phyloP scores from a whole-genome alignment of 2,888 invertebrate genomes.

The Pyralis farinalis region DNA sequence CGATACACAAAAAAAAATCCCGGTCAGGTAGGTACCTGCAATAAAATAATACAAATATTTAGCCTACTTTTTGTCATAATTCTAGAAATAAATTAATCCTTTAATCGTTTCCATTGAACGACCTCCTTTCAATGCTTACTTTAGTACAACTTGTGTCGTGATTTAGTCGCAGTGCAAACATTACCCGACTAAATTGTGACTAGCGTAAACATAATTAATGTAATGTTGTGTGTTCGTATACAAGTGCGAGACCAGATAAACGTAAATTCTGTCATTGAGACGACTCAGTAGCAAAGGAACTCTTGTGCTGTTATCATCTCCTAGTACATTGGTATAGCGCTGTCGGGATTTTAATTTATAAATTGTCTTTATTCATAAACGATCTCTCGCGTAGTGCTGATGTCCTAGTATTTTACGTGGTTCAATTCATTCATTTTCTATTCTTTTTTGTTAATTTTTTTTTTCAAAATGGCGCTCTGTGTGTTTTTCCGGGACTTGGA shows the following conservation, averaged over 20 bases:
- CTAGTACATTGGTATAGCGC: constrained; percentile 26
- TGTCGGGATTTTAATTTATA: no score
- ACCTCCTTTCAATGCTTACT: no score
- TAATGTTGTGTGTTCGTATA: constrained; percentile 4
- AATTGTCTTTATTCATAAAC: no score
- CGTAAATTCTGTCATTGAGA: constrained; percentile 11
- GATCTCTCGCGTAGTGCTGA: no score
- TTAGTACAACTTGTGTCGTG: no score
- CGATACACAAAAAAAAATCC: no score
- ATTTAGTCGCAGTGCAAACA: background rate
- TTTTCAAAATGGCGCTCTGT: constrained; percentile 36
- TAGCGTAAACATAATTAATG: background rate
- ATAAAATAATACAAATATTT: background rate
- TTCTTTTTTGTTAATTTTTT: constrained; percentile 11
- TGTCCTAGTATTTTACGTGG: no score
- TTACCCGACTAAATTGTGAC: background rate
- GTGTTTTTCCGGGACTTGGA: constrained; percentile 28
- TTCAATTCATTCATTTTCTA: no score
- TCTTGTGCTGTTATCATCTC: constrained; percentile 31
- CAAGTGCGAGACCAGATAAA: background rate
- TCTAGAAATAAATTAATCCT: background rate
- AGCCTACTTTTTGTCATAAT: background rate
- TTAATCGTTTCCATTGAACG: no score
- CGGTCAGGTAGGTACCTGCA: constrained; percentile 69
- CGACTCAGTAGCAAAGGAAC: constrained; percentile 33